Evolutionary conservation across 2,113 vertebrate genomes (phyloP).

Genomic region (Ahaetulla prasina): DNA sequence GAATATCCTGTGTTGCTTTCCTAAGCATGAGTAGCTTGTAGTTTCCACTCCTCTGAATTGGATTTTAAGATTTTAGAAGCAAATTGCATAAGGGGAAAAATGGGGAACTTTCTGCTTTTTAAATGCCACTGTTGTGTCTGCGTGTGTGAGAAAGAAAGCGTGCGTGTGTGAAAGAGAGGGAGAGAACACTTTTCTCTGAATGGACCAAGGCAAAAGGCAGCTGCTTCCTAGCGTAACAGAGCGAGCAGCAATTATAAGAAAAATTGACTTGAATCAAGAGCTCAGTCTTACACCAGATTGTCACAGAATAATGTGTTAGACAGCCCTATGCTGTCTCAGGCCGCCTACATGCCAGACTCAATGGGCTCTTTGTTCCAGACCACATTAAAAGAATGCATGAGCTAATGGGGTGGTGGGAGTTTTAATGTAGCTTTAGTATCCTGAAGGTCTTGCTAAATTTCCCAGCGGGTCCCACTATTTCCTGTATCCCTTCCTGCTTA

Average conservation of each 20-base stretch:
- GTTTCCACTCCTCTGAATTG: not conserved
- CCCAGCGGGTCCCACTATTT: slow-evolving; percentile 53
- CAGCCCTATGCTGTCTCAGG: slow-evolving; percentile 46
- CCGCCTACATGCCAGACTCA: slow-evolving; percentile 76
- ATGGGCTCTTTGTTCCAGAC: slow-evolving; percentile 79
- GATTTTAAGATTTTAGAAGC: slow-evolving; percentile 34
- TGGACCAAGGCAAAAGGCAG: slow-evolving; percentile 13
- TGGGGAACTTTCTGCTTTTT: slow-evolving; percentile 2
- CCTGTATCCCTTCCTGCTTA: slow-evolving; percentile 25
- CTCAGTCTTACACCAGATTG: slow-evolving; percentile 40
- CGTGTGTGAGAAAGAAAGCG: not conserved
- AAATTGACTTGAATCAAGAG: slow-evolving; percentile 35
- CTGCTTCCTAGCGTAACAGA: not conserved
- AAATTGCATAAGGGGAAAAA: slow-evolving; percentile 37
- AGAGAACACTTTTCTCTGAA: not conserved
- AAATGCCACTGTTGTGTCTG: not conserved
- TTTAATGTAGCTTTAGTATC: slow-evolving; percentile 58
- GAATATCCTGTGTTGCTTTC: slow-evolving; percentile 18
- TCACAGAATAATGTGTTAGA: slow-evolving; percentile 53
- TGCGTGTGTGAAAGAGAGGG: not conserved
- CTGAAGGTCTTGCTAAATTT: slow-evolving; percentile 47
- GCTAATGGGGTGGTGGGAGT: slow-evolving; percentile 79
- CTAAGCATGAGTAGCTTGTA: slow-evolving; percentile 34
- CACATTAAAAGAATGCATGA: slow-evolving; percentile 79
- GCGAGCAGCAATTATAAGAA: not conserved